phyloP scores from a whole-genome alignment of 23 tunicate species.

The Trididemnum miniatum region DNA sequence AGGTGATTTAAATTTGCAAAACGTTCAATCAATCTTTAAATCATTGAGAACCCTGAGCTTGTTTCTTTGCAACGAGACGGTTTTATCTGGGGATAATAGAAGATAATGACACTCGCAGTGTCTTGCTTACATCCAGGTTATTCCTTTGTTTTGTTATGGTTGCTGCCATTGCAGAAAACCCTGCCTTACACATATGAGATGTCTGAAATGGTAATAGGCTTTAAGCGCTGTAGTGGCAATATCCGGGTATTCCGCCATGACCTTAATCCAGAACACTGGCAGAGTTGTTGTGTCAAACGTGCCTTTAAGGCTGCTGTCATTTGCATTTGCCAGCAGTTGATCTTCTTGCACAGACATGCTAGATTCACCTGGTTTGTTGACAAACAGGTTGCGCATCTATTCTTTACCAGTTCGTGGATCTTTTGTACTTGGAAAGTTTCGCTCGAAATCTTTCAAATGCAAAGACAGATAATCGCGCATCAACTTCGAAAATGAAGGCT shows the following conservation, averaged over 20 bases:
- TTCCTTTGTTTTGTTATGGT: conserved; percentile 47
- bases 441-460: conserved; percentile 29
- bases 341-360: conserved; percentile 31
- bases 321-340: conserved; percentile 44
- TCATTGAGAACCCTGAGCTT: conserved; percentile 24
- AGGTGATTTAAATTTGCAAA: no score
- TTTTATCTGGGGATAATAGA: conserved; percentile 27
- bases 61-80: conserved; percentile 30
- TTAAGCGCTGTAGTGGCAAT: conserved; percentile 41
- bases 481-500: conserved; percentile 12
- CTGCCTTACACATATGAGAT: conserved; percentile 27
- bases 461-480: conserved; percentile 27
- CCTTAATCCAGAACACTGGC: conserved; percentile 32
- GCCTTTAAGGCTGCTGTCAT: conserved; percentile 39
- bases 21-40: background rate
- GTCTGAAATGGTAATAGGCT: conserved; percentile 41
- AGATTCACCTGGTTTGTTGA: conserved; percentile 32
- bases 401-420: conserved; percentile 37
- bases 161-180: conserved; percentile 49
- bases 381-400: conserved; percentile 37
- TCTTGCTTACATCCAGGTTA: conserved; percentile 33
- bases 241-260: conserved; percentile 55
- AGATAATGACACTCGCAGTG: conserved; percentile 41
- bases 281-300: conserved; percentile 40
- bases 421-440: conserved; percentile 24